phyloP scores from a whole-genome alignment of 2,888 invertebrate species.

The Drepanosiphum platanoidis region DNA sequence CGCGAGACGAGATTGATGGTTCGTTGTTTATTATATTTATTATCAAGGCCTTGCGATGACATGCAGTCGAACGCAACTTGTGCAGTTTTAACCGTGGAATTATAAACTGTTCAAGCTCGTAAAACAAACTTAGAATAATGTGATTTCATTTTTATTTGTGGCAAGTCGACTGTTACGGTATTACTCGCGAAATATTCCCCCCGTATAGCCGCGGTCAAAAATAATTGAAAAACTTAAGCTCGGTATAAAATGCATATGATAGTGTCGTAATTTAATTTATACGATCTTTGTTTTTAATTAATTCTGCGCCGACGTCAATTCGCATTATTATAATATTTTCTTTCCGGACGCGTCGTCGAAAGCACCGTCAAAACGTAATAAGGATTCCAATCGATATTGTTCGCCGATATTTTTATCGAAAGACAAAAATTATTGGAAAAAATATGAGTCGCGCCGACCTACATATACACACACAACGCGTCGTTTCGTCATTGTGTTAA shows the following conservation, averaged over 20 bases:
- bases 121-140: neutral
- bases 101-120: neutral
- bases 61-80: neutral
- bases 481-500: too few relatives aligned
- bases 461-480: too few relatives aligned
- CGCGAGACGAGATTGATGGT: neutral
- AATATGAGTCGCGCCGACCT: too few relatives aligned
- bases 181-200: neutral
- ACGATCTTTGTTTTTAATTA: neutral
- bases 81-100: neutral
- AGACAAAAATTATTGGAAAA: too few relatives aligned
- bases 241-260: too few relatives aligned
- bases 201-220: neutral
- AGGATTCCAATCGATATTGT: too few relatives aligned
- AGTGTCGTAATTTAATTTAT: neutral
- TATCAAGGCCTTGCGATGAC: neutral
- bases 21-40: neutral
- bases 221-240: slow-evolving; percentile 12
- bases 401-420: too few relatives aligned
- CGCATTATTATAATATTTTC: too few relatives aligned
- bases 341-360: too few relatives aligned
- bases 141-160: neutral
- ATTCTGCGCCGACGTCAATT: neutral
- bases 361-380: too few relatives aligned
- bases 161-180: neutral